Conservation (phyloP, 35 echinoderm and acorn worm genomes). For the Holothuria glaberrima region DNA sequence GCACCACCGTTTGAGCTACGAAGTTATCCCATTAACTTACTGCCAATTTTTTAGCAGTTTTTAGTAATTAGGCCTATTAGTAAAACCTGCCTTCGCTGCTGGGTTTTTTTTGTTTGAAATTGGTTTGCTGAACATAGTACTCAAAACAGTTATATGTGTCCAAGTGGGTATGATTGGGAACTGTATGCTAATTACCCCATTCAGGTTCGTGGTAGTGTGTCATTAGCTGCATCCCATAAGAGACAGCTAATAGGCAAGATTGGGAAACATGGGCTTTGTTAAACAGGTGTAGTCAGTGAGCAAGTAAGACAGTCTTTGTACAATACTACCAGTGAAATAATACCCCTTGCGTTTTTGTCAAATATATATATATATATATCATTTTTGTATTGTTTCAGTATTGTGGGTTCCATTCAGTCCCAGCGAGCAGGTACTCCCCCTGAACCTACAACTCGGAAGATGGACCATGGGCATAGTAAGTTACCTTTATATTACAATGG, state of each 20-base stretch:
- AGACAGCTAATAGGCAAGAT: neutral
- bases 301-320: slow-evolving; percentile 15
- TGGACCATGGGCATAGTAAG: slow-evolving; percentile 18
- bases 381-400: neutral
- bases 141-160: slow-evolving; percentile 26
- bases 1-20: neutral
- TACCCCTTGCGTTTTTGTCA: slow-evolving; percentile 27
- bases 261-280: neutral
- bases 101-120: neutral
- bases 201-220: slow-evolving; percentile 5
- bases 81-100: neutral
- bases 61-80: neutral
- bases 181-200: neutral
- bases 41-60: neutral
- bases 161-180: slow-evolving; percentile 20
- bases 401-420: slow-evolving; percentile 40
- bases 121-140: neutral
- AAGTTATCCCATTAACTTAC: slow-evolving; percentile 11
- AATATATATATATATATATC: neutral
- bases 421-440: slow-evolving; percentile 10
- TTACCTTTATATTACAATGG: slow-evolving; percentile 25
- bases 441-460: slow-evolving; percentile 40
- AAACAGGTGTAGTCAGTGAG: slow-evolving; percentile 10
- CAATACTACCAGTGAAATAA: slow-evolving; percentile 20
- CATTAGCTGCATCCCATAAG: slow-evolving; percentile 3